These are phyloP conservation scores for Tromatobia lineatoria DNA, from an alignment of 2,888 invertebrate genomes.

Conservation along the genomic window DNA sequence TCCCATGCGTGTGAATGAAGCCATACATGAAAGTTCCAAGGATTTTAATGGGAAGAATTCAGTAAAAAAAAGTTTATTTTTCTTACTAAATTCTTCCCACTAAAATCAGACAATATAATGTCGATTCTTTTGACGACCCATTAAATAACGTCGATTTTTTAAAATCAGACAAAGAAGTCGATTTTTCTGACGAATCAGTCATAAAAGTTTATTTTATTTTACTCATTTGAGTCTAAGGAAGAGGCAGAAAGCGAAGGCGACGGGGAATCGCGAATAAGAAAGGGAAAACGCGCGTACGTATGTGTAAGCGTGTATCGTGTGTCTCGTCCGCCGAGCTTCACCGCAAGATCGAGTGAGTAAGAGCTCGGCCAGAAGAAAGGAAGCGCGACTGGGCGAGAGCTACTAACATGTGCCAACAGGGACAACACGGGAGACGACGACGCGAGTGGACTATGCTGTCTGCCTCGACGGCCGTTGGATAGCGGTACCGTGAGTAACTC, in stretches of 20 bases:
- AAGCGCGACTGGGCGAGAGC: conserved; percentile 17
- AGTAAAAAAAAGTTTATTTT: too few relatives aligned
- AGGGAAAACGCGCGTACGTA: conserved; percentile 9
- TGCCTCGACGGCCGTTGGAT: conserved; percentile 71
- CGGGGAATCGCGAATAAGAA: background rate
- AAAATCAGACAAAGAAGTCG: too few relatives aligned
- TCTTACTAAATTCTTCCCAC: too few relatives aligned
- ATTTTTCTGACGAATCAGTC: too few relatives aligned
- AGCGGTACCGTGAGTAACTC: conserved; percentile 83
- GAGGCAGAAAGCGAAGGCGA: conserved; percentile 24
- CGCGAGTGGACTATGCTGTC: conserved; percentile 56
- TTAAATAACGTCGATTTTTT: too few relatives aligned
- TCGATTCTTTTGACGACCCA: too few relatives aligned
- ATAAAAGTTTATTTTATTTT: too few relatives aligned
- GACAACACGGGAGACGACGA: conserved; percentile 1
- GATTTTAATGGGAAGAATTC: too few relatives aligned
- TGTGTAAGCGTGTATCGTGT: background rate
- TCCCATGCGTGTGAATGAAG: too few relatives aligned
- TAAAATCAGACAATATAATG: too few relatives aligned
- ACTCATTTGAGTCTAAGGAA: too few relatives aligned
- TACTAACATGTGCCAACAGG: conserved; percentile 26
- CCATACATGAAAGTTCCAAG: too few relatives aligned
- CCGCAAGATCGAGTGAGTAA: conserved; percentile 17
- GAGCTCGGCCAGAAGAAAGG: conserved; percentile 7
- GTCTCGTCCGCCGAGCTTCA: background rate